A percentile compares a stretch with the other conserved stretches of the same genome.
Conservation (phyloP, 2,113 vertebrate genomes). For the Hippocampus barbouri region DNA sequence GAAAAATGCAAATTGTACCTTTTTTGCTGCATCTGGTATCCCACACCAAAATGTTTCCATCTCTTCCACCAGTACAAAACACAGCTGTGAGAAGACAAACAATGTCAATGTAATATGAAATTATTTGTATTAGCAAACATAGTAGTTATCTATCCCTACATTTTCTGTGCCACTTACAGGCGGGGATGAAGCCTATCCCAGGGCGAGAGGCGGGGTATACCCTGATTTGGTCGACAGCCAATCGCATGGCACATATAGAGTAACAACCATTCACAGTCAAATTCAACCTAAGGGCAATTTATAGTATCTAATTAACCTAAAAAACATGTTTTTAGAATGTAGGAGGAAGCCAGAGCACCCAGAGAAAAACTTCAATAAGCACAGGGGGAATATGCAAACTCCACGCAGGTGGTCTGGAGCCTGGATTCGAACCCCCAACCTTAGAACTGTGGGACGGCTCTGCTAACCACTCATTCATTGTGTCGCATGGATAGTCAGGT, state of each 20-base stretch:
- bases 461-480: not conserved
- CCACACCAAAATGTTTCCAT: conserved; percentile 98
- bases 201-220: not conserved
- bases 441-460: not conserved
- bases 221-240: too few species aligned
- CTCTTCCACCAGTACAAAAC: conserved; percentile 92
- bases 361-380: too few species aligned
- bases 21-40: conserved; percentile 95
- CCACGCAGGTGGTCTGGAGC: too few species aligned
- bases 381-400: too few species aligned
- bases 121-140: too few species aligned
- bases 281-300: too few species aligned
- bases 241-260: too few species aligned
- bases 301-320: too few species aligned
- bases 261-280: too few species aligned
- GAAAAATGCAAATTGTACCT: conserved; percentile 69
- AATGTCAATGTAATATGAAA: not conserved
- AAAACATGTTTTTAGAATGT: too few species aligned
- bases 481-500: too few species aligned
- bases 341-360: too few species aligned
- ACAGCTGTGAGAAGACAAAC: conserved; percentile 73
- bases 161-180: not conserved
- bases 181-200: not conserved
- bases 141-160: not conserved
- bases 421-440: not conserved